Percentiles rank a stretch among this genome's conserved stretches.
These are phyloP conservation scores for Molanna angustata DNA, from an alignment of 2,888 invertebrate genomes.

Conservation along the genomic window DNA sequence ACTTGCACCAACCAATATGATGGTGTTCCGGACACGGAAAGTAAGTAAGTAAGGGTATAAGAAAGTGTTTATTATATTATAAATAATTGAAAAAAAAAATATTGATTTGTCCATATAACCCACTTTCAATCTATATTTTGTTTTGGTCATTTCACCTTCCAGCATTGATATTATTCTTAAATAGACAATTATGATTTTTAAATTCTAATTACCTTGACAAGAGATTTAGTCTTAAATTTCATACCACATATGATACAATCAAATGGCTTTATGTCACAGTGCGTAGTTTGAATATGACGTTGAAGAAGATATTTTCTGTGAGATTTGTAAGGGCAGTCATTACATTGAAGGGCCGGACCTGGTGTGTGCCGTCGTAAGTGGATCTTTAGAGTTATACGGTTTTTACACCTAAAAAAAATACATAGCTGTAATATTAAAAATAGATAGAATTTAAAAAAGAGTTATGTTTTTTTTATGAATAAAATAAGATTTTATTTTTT, in stretches of 20 bases:
- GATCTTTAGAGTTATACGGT: not conserved
- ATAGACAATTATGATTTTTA: too few relatives aligned
- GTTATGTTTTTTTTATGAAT: too few relatives aligned
- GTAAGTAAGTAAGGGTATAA: too few relatives aligned
- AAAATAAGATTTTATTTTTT: not conserved
- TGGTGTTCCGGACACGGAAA: too few relatives aligned
- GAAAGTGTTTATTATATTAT: too few relatives aligned
- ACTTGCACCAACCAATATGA: too few relatives aligned
- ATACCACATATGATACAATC: not conserved
- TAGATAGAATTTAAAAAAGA: too few relatives aligned
- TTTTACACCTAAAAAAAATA: conserved; percentile 4
- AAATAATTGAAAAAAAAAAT: too few relatives aligned
- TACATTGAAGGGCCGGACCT: not conserved
- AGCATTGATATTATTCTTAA: too few relatives aligned
- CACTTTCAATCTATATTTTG: too few relatives aligned
- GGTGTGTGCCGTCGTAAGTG: not conserved
- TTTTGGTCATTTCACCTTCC: too few relatives aligned
- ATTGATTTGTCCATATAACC: too few relatives aligned
- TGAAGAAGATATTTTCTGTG: not conserved
- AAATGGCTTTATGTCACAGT: not conserved
- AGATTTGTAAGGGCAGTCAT: not conserved
- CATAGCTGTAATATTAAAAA: not conserved
- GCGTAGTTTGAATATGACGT: not conserved
- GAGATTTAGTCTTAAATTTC: not conserved
- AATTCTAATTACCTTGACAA: not conserved